A percentile compares a stretch with the other conserved stretches of the same genome.
Evolutionary conservation across 2,888 invertebrate genomes (phyloP).

Genomic region (Gandaritis pyraliata): DNA sequence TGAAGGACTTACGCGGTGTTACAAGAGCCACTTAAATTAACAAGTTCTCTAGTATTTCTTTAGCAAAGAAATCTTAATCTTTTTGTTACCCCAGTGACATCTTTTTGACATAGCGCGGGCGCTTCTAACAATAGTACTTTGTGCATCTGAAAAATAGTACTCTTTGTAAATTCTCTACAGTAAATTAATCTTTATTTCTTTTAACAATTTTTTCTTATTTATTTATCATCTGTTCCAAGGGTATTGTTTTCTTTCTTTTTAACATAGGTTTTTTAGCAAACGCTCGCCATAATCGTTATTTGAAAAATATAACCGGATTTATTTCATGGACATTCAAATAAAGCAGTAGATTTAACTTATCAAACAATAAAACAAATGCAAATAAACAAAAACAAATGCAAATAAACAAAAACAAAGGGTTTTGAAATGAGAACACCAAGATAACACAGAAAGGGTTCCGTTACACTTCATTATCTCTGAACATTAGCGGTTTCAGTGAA

Average conservation of each 20-base stretch:
- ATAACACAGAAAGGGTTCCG: slow-evolving; percentile 17
- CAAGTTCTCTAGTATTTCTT: slow-evolving; percentile 27
- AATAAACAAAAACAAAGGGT: slow-evolving; percentile 4
- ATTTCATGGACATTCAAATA: too few relatives aligned
- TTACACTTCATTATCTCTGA: slow-evolving; percentile 23
- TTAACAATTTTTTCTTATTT: too few relatives aligned
- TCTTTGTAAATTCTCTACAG: too few relatives aligned
- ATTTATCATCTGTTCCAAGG: too few relatives aligned
- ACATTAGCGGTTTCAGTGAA: slow-evolving; percentile 19
- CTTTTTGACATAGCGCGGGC: background rate
- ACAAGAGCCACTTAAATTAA: slow-evolving; percentile 34
- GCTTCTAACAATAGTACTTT: background rate
- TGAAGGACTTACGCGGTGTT: slow-evolving; percentile 32
- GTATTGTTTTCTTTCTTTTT: too few relatives aligned
- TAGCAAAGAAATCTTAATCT: slow-evolving; percentile 8
- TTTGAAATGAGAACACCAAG: slow-evolving; percentile 11
- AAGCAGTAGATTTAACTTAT: too few relatives aligned
- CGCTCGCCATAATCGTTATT: too few relatives aligned
- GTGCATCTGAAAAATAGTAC: background rate
- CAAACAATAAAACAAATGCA: too few relatives aligned
- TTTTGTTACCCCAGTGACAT: too few relatives aligned
- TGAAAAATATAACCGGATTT: too few relatives aligned
- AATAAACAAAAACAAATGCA: background rate
- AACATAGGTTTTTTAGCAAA: too few relatives aligned
- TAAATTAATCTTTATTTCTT: too few relatives aligned